phyloP scores from a whole-genome alignment of 53 echinoderm and acorn worm genomes.

The Pentamera pediparva region DNA sequence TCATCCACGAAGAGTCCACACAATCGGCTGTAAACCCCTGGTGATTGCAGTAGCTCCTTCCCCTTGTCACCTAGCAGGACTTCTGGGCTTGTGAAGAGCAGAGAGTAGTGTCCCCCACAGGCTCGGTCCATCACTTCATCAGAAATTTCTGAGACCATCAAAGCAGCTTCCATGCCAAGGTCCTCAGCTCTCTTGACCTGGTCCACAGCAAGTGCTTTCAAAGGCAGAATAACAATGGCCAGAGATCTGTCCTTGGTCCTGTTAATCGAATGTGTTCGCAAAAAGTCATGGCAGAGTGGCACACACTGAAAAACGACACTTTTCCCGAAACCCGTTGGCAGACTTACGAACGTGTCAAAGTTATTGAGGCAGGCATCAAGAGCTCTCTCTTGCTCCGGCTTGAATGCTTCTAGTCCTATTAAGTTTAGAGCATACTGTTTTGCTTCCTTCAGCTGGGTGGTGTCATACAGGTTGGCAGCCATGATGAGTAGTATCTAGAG shows the following conservation, averaged over 20 bases:
- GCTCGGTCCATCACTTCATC: conserved; percentile 1
- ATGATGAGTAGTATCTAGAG: too few relatives aligned
- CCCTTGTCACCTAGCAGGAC: conserved; percentile 1
- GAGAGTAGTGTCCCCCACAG: conserved; percentile 5
- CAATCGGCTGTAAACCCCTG: conserved; percentile 7
- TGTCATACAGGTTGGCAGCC: not conserved
- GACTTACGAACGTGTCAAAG: conserved; percentile 45
- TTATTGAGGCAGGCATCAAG: conserved; percentile 27
- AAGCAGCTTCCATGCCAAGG: conserved; percentile 26
- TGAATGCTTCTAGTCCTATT: conserved; percentile 3
- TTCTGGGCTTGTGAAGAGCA: conserved; percentile 45
- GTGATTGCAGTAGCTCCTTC: conserved; percentile 19
- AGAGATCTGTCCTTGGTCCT: not conserved
- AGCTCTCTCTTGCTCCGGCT: conserved; percentile 34
- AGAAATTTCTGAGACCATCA: not conserved
- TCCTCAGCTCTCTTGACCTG: conserved; percentile 23
- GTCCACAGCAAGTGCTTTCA: conserved; percentile 30
- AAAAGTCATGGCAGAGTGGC: conserved; percentile 31
- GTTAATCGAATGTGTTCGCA: not conserved
- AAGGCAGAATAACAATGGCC: conserved; percentile 28
- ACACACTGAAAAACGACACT: conserved; percentile 44
- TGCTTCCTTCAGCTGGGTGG: not conserved
- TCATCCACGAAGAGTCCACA: conserved; percentile 54
- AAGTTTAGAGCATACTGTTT: conserved; percentile 2
- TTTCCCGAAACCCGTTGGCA: conserved; percentile 55